Base-by-base conservation (phyloP, 2,797 vertebrate genomes). In the Delichon dasypus region DNA sequence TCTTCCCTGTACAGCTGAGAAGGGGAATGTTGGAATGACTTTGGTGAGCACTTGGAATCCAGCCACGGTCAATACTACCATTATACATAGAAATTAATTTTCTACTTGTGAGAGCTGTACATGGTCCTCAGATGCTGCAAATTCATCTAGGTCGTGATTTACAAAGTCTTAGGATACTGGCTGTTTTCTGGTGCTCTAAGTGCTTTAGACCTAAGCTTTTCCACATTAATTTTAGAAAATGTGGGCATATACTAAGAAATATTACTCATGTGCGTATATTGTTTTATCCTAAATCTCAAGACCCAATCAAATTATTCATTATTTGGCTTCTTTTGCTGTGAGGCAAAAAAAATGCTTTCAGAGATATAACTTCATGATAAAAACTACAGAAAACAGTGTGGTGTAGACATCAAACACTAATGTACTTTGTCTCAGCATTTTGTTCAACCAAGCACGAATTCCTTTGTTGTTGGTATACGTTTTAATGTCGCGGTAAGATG, bases 401-500 rank as follows among this genome's bases (percentile, higher is more conserved):
- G 42, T 80, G 11, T 34, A 89, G 58, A 71, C 60, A 83, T 55
- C 25, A 94, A 75, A 81, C 42, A 50, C 54, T 73, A 57, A 66
- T 45, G 51, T 51, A 55, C 25, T 58, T 86, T 60, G 16, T 58
- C 27, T 16, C 47, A 67, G 18, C 20, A 58, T 89, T 95, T 91
- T 80, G 34, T 83, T 90, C 85, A 91, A 40, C 22, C 36, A 88
- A 66, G 45, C 88, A 89, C 32, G 3, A 71, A 85, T 83, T 93
- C 58, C 50, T 96, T 91, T 89, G 60, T 54, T 91, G 29, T 74
- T 65, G 64, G 25, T 45, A 62, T 44, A 87, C 5, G 4, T 66
- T 91, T 91, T 88, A 94, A 78, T 51, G 55, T 48, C 93, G 40
- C 57, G 64, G 27, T 55, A 30, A 96, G 20, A 88, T 80, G 34